These are phyloP conservation scores for Ciconia maguari DNA, from an alignment of 2,113 vertebrate genomes.

Conservation along the genomic window DNA sequence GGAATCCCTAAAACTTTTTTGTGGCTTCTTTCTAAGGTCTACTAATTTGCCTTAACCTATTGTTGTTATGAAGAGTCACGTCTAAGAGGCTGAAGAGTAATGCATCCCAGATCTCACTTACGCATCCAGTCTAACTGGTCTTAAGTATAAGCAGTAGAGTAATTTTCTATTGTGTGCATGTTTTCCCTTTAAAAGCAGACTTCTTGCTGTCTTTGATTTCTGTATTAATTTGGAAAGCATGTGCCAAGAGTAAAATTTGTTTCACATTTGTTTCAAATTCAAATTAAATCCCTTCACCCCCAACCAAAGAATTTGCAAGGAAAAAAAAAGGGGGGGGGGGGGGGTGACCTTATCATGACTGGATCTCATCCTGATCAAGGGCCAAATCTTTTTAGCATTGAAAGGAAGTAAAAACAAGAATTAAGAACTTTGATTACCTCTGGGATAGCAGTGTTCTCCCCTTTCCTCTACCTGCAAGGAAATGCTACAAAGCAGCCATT, in stretches of 20 bases:
- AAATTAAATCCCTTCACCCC: background rate
- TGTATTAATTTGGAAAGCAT: conserved; percentile 29
- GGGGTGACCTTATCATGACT: conserved; percentile 15
- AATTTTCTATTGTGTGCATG: background rate
- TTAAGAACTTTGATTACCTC: conserved; percentile 40
- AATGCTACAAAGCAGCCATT: conserved; percentile 43
- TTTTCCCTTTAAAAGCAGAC: conserved; percentile 9
- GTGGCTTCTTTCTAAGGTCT: background rate
- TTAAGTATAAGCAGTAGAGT: background rate
- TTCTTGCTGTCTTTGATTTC: conserved; percentile 33
- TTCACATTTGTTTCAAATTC: conserved; percentile 43
- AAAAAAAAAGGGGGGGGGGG: background rate
- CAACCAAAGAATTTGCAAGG: background rate
- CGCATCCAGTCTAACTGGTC: background rate
- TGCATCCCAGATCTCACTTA: background rate
- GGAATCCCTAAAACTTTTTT: background rate
- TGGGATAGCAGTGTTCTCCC: background rate
- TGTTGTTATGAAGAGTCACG: background rate
- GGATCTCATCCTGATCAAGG: conserved; percentile 21
- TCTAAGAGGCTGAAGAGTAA: background rate
- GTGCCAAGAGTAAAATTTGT: background rate
- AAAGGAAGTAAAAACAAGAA: conserved; percentile 46
- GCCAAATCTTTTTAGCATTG: background rate
- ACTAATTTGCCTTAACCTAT: background rate
- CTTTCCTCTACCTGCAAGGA: conserved; percentile 21